phyloP scores from a whole-genome alignment of 2,888 invertebrate genomes.

The Aricia artaxerxes region DNA sequence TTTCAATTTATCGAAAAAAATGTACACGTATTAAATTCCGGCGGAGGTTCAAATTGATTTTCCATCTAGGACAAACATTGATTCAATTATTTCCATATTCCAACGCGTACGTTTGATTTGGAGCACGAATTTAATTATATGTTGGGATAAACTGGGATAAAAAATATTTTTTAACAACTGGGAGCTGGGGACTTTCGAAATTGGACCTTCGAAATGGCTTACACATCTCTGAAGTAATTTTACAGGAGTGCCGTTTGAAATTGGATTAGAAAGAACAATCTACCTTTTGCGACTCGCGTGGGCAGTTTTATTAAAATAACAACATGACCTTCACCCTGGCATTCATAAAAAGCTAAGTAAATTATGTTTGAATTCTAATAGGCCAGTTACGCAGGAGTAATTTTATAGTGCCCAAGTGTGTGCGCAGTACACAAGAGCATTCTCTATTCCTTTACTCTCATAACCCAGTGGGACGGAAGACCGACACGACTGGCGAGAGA shows the following conservation, averaged over 20 bases:
- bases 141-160: neutral
- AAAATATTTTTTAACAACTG: conserved; percentile 9
- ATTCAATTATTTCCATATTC: conserved; percentile 28
- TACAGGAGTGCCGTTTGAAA: neutral
- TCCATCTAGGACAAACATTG: conserved; percentile 27
- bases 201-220: conserved; percentile 1
- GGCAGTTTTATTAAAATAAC: neutral
- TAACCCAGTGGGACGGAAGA: no score
- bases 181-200: conserved; percentile 1
- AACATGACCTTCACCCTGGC: neutral
- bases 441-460: no score
- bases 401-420: no score
- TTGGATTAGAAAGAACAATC: conserved; percentile 19
- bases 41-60: conserved; percentile 19
- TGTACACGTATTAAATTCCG: neutral
- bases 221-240: neutral
- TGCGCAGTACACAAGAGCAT: no score
- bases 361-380: no score
- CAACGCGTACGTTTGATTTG: conserved; percentile 18
- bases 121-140: conserved; percentile 27
- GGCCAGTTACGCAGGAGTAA: no score
- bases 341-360: neutral
- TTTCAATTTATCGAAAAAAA: conserved; percentile 15
- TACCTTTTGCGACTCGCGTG: neutral
- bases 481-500: no score